Evolutionary conservation across 2,888 invertebrate genomes (phyloP).

Genomic region (Lamellibrachia satsuma): DNA sequence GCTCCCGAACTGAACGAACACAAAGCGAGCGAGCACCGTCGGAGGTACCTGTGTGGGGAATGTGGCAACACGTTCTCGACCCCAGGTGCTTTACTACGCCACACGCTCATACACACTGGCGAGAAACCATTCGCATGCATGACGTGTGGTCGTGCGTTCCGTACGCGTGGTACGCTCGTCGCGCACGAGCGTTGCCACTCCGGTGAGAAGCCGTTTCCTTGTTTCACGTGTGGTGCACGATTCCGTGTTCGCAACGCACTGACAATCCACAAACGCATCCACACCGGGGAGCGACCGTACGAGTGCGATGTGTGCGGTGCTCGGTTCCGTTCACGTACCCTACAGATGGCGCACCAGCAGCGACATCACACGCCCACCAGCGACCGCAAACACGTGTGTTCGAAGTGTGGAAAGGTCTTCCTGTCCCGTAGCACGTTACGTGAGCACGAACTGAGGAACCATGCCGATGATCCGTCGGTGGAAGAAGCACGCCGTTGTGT

Average conservation of each 20-base stretch:
- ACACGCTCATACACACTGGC: background rate
- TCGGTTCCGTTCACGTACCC: background rate
- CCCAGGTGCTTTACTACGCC: background rate
- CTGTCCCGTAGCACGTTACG: background rate
- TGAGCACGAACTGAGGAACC: slow-evolving; percentile 6
- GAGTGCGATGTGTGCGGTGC: background rate
- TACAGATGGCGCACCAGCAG: background rate
- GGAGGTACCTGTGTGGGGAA: background rate
- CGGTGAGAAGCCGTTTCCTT: background rate
- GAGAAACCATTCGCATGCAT: background rate
- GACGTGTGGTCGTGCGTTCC: background rate
- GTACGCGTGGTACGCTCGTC: background rate
- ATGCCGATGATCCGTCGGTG: background rate
- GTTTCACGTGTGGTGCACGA: background rate
- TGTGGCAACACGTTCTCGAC: slow-evolving; percentile 12
- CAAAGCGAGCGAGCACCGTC: background rate
- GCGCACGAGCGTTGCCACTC: background rate
- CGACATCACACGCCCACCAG: background rate
- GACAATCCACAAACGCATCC: background rate
- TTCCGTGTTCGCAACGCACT: background rate
- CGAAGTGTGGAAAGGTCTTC: background rate
- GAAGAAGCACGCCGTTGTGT: background rate
- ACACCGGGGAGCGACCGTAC: background rate
- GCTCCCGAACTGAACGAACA: background rate
- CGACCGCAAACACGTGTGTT: background rate